Conservation (phyloP, 2,797 vertebrate species). For the Pseudomugil gertrudae region DNA sequence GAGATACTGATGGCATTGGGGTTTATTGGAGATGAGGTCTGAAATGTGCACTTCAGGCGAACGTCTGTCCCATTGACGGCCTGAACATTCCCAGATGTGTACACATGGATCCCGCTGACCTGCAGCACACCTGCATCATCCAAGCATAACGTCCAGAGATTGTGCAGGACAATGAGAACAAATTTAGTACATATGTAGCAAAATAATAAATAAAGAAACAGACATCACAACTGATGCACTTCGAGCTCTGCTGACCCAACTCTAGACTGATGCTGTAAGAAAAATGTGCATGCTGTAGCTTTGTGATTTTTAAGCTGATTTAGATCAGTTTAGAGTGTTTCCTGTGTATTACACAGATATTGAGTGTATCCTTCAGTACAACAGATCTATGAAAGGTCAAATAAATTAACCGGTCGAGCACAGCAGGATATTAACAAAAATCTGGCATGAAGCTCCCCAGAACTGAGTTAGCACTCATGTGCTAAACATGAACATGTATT, state of each 20-base stretch:
- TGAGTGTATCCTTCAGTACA: constrained; percentile 55
- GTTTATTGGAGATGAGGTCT: constrained; percentile 78
- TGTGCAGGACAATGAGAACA: neutral
- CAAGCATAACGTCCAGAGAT: constrained; percentile 8
- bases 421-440: constrained; percentile 52
- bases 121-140: constrained; percentile 78
- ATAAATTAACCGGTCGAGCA: constrained; percentile 42
- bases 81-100: constrained; percentile 84
- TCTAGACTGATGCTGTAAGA: constrained; percentile 35
- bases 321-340: constrained; percentile 22
- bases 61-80: constrained; percentile 90
- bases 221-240: constrained; percentile 1
- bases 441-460: constrained; percentile 42
- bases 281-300: constrained; percentile 11
- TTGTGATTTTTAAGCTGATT: too few relatives aligned
- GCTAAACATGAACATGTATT: neutral
- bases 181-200: constrained; percentile 30
- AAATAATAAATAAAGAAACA: neutral
- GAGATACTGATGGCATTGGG: constrained; percentile 75
- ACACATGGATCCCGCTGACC: constrained; percentile 83
- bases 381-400: constrained; percentile 50
- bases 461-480: constrained; percentile 6
- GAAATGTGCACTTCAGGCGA: constrained; percentile 91
- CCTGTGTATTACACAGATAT: constrained; percentile 39
- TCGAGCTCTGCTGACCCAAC: constrained; percentile 21